Evolutionary conservation across 2,113 vertebrate species (phyloP), one percentile per base, ranked within the genome.

Genomic region (Lagopus leucura): DNA sequence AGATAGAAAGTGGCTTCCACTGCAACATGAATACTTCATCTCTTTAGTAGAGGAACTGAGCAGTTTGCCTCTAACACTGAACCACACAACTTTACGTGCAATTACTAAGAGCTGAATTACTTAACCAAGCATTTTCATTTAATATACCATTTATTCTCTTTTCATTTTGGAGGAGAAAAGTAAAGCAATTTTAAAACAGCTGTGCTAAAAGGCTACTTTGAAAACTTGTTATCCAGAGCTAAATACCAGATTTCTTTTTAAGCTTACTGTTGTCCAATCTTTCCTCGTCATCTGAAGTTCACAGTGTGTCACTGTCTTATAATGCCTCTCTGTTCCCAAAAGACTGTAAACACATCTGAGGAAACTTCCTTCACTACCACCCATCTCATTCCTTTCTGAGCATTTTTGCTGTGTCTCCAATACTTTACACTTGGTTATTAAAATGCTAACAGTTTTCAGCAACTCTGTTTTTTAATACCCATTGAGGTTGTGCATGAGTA

Each of bases 191-290:
- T 86, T 47, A 74, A 92, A 93, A 85, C 8, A 71, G 38, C 50
- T 69, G 17, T 40, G 45, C n/a, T 57, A 87, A 84, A 89, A 75
- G 58, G 47, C 50, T 73, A 38, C 71, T 94, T 42, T 73, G 64
- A 84, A 95, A 93, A 63, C 20, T 89, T 64, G 36, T 77, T 91
- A 78, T 18, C 36, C 38, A 82, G 77, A 93, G 71, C 42, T 34
- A 77, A 55, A 45, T 8, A 76, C 18, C 50, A 86, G 12, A 70
- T 48, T 92, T 84, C 70, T 66, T 13, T 77, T 38, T 28, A 77
- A 73, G 42, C 58, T 91, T 63, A 45, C 66, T 70, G 15, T 20
- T 47, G 28, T 36, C 88, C 54, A 70, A 2, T 77, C n/a, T 66
- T 58, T 58, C 42, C 32, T 80, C 1, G 0, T 21, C 27, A 24